Evolutionary conservation across 2,113 vertebrate genomes (phyloP).

Genomic region (Jacana jacana): DNA sequence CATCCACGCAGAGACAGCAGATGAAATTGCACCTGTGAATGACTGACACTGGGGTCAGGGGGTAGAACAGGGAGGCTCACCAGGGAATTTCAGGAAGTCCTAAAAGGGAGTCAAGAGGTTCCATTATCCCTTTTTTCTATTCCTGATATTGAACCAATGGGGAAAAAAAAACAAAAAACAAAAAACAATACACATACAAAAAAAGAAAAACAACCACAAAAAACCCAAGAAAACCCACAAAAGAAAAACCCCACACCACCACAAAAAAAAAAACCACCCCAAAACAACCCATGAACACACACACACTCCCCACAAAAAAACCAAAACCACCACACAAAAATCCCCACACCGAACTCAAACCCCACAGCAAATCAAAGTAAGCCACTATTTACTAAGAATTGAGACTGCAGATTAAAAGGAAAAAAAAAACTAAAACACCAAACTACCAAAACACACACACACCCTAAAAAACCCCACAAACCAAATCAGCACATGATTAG

Average conservation of each 20-base stretch:
- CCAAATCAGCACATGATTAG: neutral
- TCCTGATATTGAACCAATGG: neutral
- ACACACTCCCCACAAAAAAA: neutral
- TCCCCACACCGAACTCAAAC: neutral
- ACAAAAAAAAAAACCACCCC: too few relatives aligned
- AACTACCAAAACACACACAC: neutral
- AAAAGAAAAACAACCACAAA: neutral
- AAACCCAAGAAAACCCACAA: too few relatives aligned
- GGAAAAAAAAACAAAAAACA: neutral
- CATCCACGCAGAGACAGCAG: neutral
- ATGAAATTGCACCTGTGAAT: neutral
- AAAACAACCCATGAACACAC: neutral
- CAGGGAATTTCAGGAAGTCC: neutral
- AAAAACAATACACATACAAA: neutral
- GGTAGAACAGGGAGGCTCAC: neutral
- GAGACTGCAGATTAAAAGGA: neutral
- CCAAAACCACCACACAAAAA: neutral
- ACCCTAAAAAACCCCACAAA: neutral
- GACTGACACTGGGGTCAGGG: neutral
- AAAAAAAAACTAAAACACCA: fast-evolving
- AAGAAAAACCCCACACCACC: neutral
- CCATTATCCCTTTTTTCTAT: neutral
- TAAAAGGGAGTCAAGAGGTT: neutral
- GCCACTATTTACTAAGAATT: neutral
- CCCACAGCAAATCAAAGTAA: neutral